These are phyloP conservation scores for Acanthis flammea DNA, from an alignment of 2,797 vertebrate species.

Conservation along the genomic window DNA sequence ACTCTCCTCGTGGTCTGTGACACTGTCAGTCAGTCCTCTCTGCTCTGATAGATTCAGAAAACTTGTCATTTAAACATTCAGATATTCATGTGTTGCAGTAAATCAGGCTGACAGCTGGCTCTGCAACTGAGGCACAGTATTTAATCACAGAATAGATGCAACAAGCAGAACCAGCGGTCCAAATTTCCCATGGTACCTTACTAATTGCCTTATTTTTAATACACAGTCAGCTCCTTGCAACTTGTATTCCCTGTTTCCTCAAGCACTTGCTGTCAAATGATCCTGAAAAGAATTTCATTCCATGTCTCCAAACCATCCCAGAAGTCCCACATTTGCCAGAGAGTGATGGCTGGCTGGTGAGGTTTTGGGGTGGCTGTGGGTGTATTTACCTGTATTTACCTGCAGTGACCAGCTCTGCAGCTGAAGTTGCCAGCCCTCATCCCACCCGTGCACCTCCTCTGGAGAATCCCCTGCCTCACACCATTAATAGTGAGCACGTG, in stretches of 20 bases:
- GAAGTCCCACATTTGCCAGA: neutral
- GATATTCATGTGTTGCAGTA: neutral
- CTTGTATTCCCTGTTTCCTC: neutral
- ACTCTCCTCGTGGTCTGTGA: neutral
- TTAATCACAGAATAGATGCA: neutral
- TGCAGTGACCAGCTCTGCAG: neutral
- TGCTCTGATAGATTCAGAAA: neutral
- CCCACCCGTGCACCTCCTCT: neutral
- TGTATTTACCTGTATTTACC: neutral
- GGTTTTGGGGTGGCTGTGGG: neutral
- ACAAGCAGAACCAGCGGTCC: neutral
- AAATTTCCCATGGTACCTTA: neutral
- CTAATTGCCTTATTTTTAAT: slow-evolving; percentile 12
- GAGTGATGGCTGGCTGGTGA: neutral
- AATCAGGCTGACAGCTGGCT: slow-evolving; percentile 12
- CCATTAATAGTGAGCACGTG: neutral
- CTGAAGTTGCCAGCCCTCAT: neutral
- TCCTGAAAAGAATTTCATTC: neutral
- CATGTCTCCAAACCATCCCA: neutral
- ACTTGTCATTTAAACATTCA: slow-evolving; percentile 17
- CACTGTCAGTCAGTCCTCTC: neutral
- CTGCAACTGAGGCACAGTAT: neutral
- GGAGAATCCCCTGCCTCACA: neutral
- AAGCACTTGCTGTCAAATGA: neutral
- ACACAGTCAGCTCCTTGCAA: neutral